phyloP scores from a whole-genome alignment of 2,797 vertebrate species.

The Neoniphon sammara region DNA sequence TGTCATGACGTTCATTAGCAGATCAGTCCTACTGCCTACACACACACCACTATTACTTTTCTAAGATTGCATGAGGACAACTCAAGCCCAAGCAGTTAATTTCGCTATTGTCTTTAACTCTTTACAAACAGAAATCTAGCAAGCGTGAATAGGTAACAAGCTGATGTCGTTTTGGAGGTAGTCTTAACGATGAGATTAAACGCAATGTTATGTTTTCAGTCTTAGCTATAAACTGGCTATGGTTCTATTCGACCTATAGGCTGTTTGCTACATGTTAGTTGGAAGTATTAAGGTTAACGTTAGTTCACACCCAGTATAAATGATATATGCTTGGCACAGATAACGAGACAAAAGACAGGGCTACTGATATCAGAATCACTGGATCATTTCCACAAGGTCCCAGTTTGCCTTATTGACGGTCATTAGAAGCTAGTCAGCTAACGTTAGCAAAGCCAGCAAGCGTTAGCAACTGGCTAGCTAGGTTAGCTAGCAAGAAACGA shows the following conservation, averaged over 20 bases:
- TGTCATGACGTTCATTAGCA: conserved; percentile 10
- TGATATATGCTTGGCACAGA: neutral
- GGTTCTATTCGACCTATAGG: neutral
- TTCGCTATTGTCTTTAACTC: too few species aligned
- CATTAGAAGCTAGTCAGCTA: conserved; percentile 50
- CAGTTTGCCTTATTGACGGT: conserved; percentile 13
- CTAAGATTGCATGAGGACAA: neutral
- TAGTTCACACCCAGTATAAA: neutral
- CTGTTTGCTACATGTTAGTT: conserved; percentile 24
- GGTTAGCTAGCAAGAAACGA: conserved; percentile 69
- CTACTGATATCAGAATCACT: neutral
- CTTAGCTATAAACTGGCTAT: neutral
- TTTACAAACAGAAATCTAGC: neutral
- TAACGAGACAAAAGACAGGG: neutral
- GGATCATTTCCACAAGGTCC: neutral
- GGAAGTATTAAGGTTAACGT: conserved; percentile 12
- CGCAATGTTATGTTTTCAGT: neutral
- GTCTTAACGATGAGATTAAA: neutral
- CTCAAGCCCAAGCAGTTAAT: neutral
- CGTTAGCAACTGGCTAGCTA: conserved; percentile 69
- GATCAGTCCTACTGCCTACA: neutral
- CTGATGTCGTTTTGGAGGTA: too few species aligned
- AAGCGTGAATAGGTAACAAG: neutral
- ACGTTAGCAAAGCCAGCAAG: conserved; percentile 58
- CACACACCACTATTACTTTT: neutral